Evolutionary conservation across 2,113 vertebrate genomes (phyloP).

Genomic region (Manacus vitellinus): DNA sequence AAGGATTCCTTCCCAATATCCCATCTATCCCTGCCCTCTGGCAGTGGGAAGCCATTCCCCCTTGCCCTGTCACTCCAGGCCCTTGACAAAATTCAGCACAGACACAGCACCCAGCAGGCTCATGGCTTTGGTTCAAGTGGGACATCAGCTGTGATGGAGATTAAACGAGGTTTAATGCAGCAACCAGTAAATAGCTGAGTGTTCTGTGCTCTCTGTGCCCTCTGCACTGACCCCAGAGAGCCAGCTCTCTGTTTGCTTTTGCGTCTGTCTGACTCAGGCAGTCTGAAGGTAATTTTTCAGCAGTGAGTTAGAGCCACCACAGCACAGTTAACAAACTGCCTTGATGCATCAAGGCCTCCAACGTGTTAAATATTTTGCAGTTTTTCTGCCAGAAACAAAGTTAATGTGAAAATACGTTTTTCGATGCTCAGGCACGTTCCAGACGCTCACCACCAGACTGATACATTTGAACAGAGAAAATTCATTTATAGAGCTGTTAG

Average conservation of each 20-base stretch:
- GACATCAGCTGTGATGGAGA: neutral
- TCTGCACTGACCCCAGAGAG: neutral
- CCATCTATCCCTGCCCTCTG: fast-evolving
- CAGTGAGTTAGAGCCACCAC: neutral
- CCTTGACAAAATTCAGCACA: neutral
- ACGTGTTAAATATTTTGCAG: neutral
- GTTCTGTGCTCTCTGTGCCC: neutral
- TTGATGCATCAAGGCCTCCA: neutral
- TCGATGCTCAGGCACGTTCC: neutral
- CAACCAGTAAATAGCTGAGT: fast-evolving
- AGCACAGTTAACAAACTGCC: neutral
- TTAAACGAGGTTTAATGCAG: neutral
- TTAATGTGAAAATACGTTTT: neutral
- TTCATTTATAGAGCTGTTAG: neutral
- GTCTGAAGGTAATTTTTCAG: neutral
- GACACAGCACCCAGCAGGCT: neutral
- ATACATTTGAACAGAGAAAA: neutral
- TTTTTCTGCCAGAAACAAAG: neutral
- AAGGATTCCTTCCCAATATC: neutral
- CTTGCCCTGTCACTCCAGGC: neutral
- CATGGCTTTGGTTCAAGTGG: neutral
- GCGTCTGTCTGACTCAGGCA: neutral
- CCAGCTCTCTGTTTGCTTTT: neutral
- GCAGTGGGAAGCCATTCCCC: neutral
- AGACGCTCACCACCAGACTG: neutral